Base-by-base conservation (phyloP, 1,140 invertebrate genomes). In the Zaprionus capensis region DNA sequence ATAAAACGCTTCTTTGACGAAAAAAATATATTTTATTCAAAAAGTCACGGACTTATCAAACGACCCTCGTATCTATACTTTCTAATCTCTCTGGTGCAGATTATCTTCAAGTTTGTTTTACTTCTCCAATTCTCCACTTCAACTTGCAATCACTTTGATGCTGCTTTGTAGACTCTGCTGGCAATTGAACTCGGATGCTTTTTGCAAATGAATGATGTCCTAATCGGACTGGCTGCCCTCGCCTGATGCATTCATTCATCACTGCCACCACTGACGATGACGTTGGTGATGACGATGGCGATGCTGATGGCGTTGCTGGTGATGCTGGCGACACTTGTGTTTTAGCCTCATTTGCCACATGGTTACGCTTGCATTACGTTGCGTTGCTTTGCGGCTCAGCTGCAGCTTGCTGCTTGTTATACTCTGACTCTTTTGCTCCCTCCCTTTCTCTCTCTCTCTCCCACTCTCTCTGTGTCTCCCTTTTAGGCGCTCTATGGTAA, bases 341-440 rank as follows among this genome's bases (percentile, higher is more conserved):
- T 82, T 76, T 80, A 71, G 80, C 80, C 83, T 74, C 80, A 82
- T 82, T 86, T 86, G 82, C 82, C 80, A 82, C 78, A 86, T 82
- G 82, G 82, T 79, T 73, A 86, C 81, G 56, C 66, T 77, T 68
- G 73, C 31, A 22, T 67, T 64, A 61, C 59, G 22, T 55, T 53
- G 53, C 59, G 59, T 62, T 51, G 46, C 26, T 41, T 31, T 67
- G 71, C 44, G 55, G 34, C 68, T 64, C 36, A 56, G 61, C 38
- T 67, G 63, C 36, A 67, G 17, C 71, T 46, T 64, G 36, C 51
- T 56, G 36, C 51, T 53, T 61, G 28, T 31, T 46, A 49, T 53
- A 11, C 34, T 56, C 17, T 15, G 14, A 41, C 17, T 36, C 36
- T 41, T 44, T 26, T n/a, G 14, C 44, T 26, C 14, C 17, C 64